A percentile compares a stretch with the other conserved stretches of the same genome.
Conservation (phyloP, 2,888 invertebrate genomes). For the Eledona agricola region DNA sequence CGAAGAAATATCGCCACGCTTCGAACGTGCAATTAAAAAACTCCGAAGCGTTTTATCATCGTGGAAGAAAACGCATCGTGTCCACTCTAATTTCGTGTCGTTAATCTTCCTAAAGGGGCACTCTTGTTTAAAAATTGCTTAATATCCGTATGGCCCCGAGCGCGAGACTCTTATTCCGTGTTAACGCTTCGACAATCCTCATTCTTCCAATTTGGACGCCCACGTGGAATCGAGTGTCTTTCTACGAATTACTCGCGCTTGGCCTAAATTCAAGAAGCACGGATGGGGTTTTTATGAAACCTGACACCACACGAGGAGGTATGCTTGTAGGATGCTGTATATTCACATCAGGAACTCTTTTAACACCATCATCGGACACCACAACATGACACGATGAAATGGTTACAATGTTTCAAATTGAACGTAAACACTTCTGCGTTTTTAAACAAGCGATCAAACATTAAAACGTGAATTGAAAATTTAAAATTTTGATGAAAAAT, state of each 20-base stretch:
- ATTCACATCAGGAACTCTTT: no score
- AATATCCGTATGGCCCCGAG: constrained; percentile 37
- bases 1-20: constrained; percentile 15
- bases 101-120: constrained; percentile 26
- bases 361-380: no score
- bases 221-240: constrained; percentile 32
- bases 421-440: no score
- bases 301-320: no score
- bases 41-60: constrained; percentile 7
- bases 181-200: constrained; percentile 38
- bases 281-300: no score
- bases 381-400: no score
- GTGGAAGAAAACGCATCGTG: constrained; percentile 5
- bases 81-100: constrained; percentile 17
- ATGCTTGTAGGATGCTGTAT: no score
- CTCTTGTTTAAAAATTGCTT: constrained; percentile 42
- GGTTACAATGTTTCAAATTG: no score
- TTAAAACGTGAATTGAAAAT: no score
- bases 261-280: background rate
- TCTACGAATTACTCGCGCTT: constrained; percentile 12
- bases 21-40: constrained; percentile 11
- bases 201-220: constrained; percentile 42
- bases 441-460: no score
- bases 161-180: constrained; percentile 15
- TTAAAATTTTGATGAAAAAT: no score